phyloP scores from a whole-genome alignment of 2,113 vertebrate species.

The Pachyramphus minor region DNA sequence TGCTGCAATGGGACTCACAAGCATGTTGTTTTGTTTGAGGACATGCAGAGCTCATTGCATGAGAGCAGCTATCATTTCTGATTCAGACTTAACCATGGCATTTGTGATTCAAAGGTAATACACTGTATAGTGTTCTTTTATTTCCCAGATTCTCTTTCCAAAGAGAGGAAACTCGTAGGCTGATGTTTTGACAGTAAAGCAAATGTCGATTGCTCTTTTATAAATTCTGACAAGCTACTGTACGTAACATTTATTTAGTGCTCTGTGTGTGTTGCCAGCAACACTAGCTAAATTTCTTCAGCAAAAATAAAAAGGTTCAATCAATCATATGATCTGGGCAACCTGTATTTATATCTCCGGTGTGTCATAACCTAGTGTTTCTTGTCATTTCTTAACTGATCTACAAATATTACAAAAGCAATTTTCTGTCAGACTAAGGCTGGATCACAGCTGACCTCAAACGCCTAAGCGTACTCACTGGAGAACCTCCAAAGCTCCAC shows the following conservation, averaged over 20 bases:
- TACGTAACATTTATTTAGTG: constrained; percentile 59
- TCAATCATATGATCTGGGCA: constrained; percentile 30
- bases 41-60: not conserved
- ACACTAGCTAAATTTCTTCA: constrained; percentile 49
- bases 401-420: constrained; percentile 66
- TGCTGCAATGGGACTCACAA: not conserved
- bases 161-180: constrained; percentile 56
- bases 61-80: not conserved
- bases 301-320: constrained; percentile 26
- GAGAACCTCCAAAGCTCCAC: constrained; percentile 23
- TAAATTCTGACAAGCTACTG: constrained; percentile 62
- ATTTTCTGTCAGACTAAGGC: constrained; percentile 56
- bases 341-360: constrained; percentile 35
- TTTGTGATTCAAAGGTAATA: constrained; percentile 43
- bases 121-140: not conserved
- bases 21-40: not conserved
- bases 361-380: constrained; percentile 53
- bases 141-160: constrained; percentile 42
- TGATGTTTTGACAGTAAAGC: constrained; percentile 70
- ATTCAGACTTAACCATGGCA: not conserved
- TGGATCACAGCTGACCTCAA: constrained; percentile 66
- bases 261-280: constrained; percentile 39
- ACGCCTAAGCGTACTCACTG: constrained; percentile 21
- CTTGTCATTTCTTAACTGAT: constrained; percentile 74
- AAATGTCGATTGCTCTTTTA: constrained; percentile 68